Base-by-base conservation (phyloP, 2,888 invertebrate genomes). In the Cremastinae sp. region DNA sequence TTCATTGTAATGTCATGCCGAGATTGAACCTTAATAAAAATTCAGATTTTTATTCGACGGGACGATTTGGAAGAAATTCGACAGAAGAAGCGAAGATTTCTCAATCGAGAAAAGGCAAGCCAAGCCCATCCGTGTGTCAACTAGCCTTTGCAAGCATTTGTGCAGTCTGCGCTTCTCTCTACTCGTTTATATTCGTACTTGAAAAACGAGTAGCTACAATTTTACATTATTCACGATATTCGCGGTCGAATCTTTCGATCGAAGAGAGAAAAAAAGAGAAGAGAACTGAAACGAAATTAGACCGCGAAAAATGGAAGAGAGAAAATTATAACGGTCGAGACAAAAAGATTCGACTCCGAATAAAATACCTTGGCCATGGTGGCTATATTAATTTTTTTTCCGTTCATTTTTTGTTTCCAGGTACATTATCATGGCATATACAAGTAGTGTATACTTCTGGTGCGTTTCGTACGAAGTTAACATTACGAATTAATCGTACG, bases 41-140 rank as follows among this genome's bases (percentile, higher is more conserved):
- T 4, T 8, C 8, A 28, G 12, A 14, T 41, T 0, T n/a, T 56
- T 54, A 43, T 53, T 51, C n/a, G n/a, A n/a, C n/a, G n/a, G n/a
- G n/a, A n/a, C n/a, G n/a, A n/a, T n/a, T 43, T 12, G 2, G 28
- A 28, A 28, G 5, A 34, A 34, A 12, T n/a, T 12, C 18, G 9
- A 9, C 22, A 16, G 10, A 28, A 54, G 18, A 51, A 38, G 10
- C 56, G 20, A 45, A 47, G 43, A 51, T 36, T 61, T 38, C 61
- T 4, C 41, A 54, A 69, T 69, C 73, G 76, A 73, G 59, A 72
- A 75, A 76, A 70, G 76, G 76, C 76, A 77, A 77, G 76, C 76
- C 76, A 77, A 77, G 76, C 76, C 69, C 76, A 34, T 77, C 65
- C 65, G 65, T 72, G 71, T 59, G 45, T 16, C 51, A 64, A 73